Conservation (phyloP, 2,113 vertebrate species). For the Strix aluco region DNA sequence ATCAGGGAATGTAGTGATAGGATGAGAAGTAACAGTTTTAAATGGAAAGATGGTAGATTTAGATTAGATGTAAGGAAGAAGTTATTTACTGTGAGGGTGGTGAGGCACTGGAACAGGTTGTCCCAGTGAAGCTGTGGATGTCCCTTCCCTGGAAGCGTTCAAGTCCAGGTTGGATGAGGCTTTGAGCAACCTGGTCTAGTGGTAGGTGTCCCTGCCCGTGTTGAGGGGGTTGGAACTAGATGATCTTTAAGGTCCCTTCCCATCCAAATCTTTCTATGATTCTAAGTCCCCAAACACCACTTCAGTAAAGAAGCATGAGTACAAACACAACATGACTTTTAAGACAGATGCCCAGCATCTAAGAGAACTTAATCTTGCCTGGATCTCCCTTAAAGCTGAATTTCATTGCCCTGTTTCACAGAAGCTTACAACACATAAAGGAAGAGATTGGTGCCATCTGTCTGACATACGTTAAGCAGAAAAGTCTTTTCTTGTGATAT, state of each 20-base stretch:
- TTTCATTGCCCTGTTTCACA: not conserved
- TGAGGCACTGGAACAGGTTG: too few species aligned
- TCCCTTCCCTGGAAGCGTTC: too few species aligned
- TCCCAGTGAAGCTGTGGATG: too few species aligned
- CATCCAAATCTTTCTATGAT: not conserved
- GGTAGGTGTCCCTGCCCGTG: too few species aligned
- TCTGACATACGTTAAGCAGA: not conserved
- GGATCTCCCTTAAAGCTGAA: not conserved
- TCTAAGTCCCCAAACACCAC: not conserved
- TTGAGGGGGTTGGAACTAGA: too few species aligned
- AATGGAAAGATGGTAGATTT: too few species aligned
- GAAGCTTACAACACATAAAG: not conserved
- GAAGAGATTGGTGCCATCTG: not conserved
- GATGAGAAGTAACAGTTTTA: too few species aligned
- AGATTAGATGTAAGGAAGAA: too few species aligned
- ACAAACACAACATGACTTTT: not conserved
- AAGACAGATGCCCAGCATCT: not conserved
- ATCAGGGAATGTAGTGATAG: too few species aligned
- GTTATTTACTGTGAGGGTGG: too few species aligned
- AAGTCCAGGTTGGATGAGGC: too few species aligned
- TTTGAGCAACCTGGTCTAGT: too few species aligned
- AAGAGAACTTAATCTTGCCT: not conserved
- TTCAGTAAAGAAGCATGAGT: not conserved
- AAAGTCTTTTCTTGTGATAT: not conserved
- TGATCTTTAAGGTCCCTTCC: not conserved